Conservation (phyloP, 2,888 invertebrate genomes). For the Plagodis dolabraria region DNA sequence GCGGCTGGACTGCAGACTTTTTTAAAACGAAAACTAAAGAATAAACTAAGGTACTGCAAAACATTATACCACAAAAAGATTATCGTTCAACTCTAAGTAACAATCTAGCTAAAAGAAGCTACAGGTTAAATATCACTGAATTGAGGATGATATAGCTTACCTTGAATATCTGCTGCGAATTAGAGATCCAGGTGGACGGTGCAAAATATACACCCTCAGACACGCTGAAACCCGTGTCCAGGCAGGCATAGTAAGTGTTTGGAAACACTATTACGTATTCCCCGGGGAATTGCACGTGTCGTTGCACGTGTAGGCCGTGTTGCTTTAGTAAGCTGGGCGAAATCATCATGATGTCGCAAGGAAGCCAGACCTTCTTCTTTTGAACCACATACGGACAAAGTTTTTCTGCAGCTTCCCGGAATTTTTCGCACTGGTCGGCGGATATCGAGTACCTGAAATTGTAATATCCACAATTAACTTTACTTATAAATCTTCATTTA, state of each 20-base stretch:
- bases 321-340: slow-evolving; percentile 91
- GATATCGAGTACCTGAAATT: slow-evolving; percentile 90
- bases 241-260: slow-evolving; percentile 92
- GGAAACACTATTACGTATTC: slow-evolving; percentile 96
- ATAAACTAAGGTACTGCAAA: too few relatives aligned
- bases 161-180: too few relatives aligned
- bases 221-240: slow-evolving; percentile 94
- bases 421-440: slow-evolving; percentile 89
- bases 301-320: slow-evolving; percentile 91
- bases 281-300: slow-evolving; percentile 93
- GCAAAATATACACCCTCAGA: slow-evolving; percentile 98
- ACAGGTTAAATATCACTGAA: too few relatives aligned
- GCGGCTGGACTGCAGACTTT: too few relatives aligned
- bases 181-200: slow-evolving; percentile 89
- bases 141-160: too few relatives aligned
- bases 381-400: slow-evolving; percentile 93
- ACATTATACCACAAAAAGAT: too few relatives aligned
- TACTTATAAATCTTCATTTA: too few relatives aligned
- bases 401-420: slow-evolving; percentile 90
- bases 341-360: slow-evolving; percentile 97
- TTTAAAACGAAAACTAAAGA: too few relatives aligned
- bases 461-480: too few relatives aligned
- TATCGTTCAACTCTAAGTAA: too few relatives aligned
- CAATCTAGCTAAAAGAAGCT: too few relatives aligned
- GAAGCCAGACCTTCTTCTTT: slow-evolving; percentile 94